Percentiles rank a stretch among this genome's conserved stretches.
Evolutionary conservation across 2,113 vertebrate genomes (phyloP).

Genomic region (Onychorhynchus coronatus): DNA sequence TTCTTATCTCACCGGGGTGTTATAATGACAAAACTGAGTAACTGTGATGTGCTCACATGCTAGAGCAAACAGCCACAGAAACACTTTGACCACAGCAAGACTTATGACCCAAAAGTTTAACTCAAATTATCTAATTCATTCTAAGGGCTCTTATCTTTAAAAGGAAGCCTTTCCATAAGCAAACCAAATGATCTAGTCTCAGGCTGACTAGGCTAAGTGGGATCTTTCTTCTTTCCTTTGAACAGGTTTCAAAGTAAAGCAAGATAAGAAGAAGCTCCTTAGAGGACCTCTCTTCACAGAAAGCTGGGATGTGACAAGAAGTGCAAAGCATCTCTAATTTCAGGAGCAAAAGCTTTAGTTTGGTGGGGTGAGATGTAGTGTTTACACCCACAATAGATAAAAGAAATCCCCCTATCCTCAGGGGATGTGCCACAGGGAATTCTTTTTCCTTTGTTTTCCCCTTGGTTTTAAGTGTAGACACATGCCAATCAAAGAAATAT

Average conservation of each 20-base stretch:
- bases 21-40: slow-evolving; percentile 33
- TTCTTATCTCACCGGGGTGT: slow-evolving; percentile 35
- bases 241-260: slow-evolving; percentile 75
- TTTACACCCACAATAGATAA: slow-evolving; percentile 60
- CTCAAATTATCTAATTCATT: slow-evolving; percentile 58
- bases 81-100: slow-evolving; percentile 1
- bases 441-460: neutral
- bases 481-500: slow-evolving; percentile 39
- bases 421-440: neutral
- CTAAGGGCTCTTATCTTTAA: slow-evolving; percentile 55
- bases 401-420: slow-evolving; percentile 20
- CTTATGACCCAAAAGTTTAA: slow-evolving; percentile 45
- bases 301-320: slow-evolving; percentile 60
- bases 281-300: slow-evolving; percentile 58
- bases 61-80: slow-evolving; percentile 9
- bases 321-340: slow-evolving; percentile 52
- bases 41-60: slow-evolving; percentile 16
- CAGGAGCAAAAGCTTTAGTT: slow-evolving; percentile 54
- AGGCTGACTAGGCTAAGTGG: slow-evolving; percentile 49
- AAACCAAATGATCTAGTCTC: slow-evolving; percentile 36
- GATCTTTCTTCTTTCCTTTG: slow-evolving; percentile 69
- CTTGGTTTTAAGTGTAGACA: slow-evolving; percentile 12
- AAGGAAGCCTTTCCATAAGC: slow-evolving; percentile 53
- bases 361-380: slow-evolving; percentile 13
- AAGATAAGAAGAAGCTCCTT: slow-evolving; percentile 73